These are phyloP conservation scores for Gonocerus acuteangulatus DNA, from an alignment of 2,888 invertebrate genomes.

Conservation along the genomic window DNA sequence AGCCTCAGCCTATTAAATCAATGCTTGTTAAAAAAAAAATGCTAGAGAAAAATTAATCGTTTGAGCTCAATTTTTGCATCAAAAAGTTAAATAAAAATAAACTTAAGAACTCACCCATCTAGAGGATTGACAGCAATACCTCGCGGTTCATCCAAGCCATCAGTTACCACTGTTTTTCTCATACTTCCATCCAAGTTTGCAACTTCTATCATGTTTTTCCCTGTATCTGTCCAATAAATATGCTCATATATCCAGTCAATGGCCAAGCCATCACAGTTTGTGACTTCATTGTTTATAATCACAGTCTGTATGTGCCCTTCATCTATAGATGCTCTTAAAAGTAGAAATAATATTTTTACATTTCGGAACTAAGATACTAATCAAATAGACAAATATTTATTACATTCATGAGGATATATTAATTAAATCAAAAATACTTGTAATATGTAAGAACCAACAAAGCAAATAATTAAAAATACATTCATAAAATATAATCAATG, in stretches of 20 bases:
- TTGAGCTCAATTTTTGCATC: no score
- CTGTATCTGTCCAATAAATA: conserved; percentile 94
- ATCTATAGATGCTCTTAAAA: conserved; percentile 97
- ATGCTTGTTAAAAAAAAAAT: no score
- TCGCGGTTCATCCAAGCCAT: conserved; percentile 83
- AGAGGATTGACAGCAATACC: conserved; percentile 89
- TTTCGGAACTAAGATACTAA: no score
- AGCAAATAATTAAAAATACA: not conserved
- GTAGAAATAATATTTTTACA: conserved; percentile 53
- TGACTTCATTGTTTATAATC: conserved; percentile 78
- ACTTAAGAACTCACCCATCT: conserved; percentile 59
- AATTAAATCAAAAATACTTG: not conserved
- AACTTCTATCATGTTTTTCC: conserved; percentile 83
- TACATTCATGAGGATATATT: not conserved
- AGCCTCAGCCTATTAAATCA: no score
- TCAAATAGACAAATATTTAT: no score
- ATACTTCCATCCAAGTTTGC: conserved; percentile 84
- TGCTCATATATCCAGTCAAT: conserved; percentile 98
- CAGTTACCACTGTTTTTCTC: conserved; percentile 76
- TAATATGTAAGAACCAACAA: not conserved
- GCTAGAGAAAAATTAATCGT: no score
- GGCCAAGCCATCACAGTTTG: conserved; percentile 89
- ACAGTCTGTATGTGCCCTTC: conserved; percentile 94
- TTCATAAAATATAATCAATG: no score
- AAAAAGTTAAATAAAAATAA: no score